Base-by-base conservation (phyloP, 2,113 vertebrate species). In the Plectropomus leopardus region DNA sequence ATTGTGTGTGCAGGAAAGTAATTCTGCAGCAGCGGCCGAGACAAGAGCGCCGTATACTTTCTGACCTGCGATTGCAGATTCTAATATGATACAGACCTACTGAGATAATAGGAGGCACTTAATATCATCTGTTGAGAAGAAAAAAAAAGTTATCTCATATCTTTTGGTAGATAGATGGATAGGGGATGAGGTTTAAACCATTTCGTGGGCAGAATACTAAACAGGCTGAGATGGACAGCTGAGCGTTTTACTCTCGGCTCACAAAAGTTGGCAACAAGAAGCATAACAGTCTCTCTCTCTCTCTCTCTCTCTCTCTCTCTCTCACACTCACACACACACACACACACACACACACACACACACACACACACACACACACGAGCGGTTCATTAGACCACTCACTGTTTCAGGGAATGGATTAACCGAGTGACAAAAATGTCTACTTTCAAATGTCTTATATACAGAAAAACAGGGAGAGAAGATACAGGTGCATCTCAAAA, bases 1-100 rank as follows among this genome's bases (percentile, higher is more conserved):
- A 97, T 99, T 99, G 98, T 99, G 98, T 99, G 97, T 95, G 92
- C 87, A 87, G 95, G 96, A 98, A 99, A 98, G 98, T 99, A 98
- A 99, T 99, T 99, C 97, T 96, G 97, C 86, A 89, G 96, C 91
- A 77, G 94, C 95, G 97, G 97, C 96, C 90, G 95, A 96, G 97
- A 97, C 97, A 96, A 95, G 97, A 96, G 95, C 94, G 87, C 74
- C 71, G 93, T 92, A 94, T 96, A 97, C 97, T 98, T 94, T 91
- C 96, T 98, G 97, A 99, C 97, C 97, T 94, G 95, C 93, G 68
- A 96, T 85, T 95, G 96, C 96, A 97, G 97, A 99, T 99, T 97
- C 96, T 97, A 98, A 98, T 97, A 98, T 96, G 97, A 99, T 98
- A 98, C 96, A 97, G 97, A 97, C 96, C 97, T 97, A 95, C 93